Conservation (phyloP, 2,113 vertebrate species). For the Dasyurus viverrinus region DNA sequence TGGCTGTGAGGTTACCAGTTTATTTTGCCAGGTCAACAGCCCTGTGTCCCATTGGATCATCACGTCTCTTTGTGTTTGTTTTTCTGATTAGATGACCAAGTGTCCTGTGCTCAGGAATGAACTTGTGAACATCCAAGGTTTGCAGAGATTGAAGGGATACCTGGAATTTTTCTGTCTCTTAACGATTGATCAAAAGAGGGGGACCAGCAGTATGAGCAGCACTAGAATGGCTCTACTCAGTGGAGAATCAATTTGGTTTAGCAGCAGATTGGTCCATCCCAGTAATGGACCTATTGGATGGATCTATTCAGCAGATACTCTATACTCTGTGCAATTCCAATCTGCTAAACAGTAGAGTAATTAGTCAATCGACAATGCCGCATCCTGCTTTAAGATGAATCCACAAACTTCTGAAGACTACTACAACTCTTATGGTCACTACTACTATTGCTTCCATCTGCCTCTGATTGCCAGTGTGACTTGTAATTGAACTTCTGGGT, state of each 20-base stretch:
- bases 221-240: neutral
- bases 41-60: neutral
- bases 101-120: neutral
- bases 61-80: neutral
- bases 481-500: neutral
- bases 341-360: neutral
- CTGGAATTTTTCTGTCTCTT: neutral
- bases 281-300: neutral
- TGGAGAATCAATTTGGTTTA: neutral
- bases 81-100: neutral
- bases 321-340: neutral
- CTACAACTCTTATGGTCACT: neutral
- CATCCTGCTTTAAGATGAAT: neutral
- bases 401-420: neutral
- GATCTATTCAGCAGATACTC: neutral
- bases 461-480: neutral
- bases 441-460: neutral
- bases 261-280: neutral
- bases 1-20: neutral
- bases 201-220: neutral
- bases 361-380: neutral
- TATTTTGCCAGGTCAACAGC: neutral
- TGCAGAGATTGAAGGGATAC: neutral
- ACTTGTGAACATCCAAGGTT: neutral
- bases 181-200: neutral